phyloP scores from a whole-genome alignment of 2,888 invertebrate genomes.

The Eupeodes latifasciatus region DNA sequence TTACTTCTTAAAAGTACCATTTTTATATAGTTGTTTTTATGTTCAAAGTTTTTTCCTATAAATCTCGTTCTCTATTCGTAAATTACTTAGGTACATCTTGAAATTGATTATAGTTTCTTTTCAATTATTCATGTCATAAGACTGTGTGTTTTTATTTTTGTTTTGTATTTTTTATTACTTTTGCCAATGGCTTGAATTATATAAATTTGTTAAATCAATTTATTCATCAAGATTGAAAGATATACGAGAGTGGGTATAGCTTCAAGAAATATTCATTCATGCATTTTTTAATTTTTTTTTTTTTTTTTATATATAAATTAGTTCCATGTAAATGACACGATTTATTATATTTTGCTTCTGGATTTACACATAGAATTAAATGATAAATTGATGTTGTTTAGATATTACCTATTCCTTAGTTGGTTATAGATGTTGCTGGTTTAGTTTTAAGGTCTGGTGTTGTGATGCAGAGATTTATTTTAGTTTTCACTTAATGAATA shows the following conservation, averaged over 20 bases:
- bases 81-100: too few relatives aligned
- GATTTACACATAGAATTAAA: conserved; percentile 8
- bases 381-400: conserved; percentile 19
- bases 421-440: too few relatives aligned
- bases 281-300: neutral
- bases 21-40: too few relatives aligned
- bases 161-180: neutral
- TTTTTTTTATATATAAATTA: neutral
- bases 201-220: conserved; percentile 11
- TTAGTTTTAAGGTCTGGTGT: too few relatives aligned
- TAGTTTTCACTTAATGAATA: too few relatives aligned
- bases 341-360: conserved; percentile 28
- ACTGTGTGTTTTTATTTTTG: neutral
- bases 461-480: too few relatives aligned
- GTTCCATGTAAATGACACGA: conserved; percentile 20
- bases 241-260: neutral
- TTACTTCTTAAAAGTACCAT: too few relatives aligned
- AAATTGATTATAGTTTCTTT: neutral
- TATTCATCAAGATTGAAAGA: conserved; percentile 8
- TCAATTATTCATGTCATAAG: neutral
- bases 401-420: too few relatives aligned
- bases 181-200: conserved; percentile 18
- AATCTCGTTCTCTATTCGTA: too few relatives aligned
- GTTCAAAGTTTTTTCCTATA: too few relatives aligned
- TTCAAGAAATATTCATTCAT: neutral